Evolutionary conservation across 2,797 vertebrate species (phyloP).

Genomic region (Anabacerthia variegaticeps): DNA sequence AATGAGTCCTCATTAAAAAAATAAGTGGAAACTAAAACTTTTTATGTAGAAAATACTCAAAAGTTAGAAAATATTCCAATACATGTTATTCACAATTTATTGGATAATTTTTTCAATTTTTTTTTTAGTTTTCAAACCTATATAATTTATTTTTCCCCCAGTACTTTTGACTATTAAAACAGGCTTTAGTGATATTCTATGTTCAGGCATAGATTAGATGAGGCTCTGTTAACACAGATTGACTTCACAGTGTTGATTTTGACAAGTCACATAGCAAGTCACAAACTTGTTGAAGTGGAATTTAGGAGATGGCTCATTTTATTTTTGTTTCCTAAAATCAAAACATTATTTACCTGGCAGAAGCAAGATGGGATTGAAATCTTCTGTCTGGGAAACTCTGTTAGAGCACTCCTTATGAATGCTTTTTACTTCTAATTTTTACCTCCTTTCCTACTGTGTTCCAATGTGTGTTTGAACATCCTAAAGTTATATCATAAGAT

Average conservation of each 20-base stretch:
- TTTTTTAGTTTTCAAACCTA: not conserved
- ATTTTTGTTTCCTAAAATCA: not conserved
- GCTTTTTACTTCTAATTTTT: not conserved
- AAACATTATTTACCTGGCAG: not conserved
- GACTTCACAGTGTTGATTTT: not conserved
- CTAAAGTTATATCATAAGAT: not conserved
- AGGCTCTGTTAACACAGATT: not conserved
- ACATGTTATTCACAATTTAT: not conserved
- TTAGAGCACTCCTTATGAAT: not conserved
- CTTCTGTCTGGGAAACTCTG: not conserved
- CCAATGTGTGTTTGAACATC: not conserved
- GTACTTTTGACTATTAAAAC: not conserved
- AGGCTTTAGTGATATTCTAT: not conserved
- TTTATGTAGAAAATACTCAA: not conserved
- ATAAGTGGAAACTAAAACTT: not conserved
- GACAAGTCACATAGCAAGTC: not conserved
- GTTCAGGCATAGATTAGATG: not conserved
- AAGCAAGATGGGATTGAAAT: not conserved
- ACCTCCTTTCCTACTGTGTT: not conserved
- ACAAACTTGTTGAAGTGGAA: not conserved
- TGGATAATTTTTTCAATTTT: not conserved
- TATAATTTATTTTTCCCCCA: not conserved
- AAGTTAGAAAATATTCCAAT: not conserved
- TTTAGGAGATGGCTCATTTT: not conserved
- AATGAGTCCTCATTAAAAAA: not conserved